Evolutionary conservation across 2,888 invertebrate species (phyloP), one percentile per base, ranked within the genome.

Genomic region (Limnephilus auricula): DNA sequence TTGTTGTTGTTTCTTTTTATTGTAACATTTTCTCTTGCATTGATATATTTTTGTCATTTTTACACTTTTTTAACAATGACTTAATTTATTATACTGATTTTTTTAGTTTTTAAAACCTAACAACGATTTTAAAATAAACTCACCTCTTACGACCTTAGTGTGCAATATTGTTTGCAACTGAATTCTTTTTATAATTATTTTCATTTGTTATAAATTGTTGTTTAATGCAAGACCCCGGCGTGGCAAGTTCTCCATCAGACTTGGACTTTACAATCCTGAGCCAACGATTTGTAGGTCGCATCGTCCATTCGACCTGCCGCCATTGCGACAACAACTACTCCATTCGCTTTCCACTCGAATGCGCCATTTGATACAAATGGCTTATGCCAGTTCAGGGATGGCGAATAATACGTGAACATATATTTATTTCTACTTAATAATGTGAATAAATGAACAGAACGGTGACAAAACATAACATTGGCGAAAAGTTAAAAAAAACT

Each of bases 271-370:
- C 25, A 34, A n/a, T 84, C 34, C 12, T 84, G 40, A 84, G 25
- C 40, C 37, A n/a, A n/a, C 37, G n/a, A 84, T 84, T 84, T 84
- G 84, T 84, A 84, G 84, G 84, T 84, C 84, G 84, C n/a, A 25
- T 40, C 10, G 37, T 37, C 37, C 84, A 84, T 40, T 40, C 84
- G 34, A 84, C 84, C 84, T 84, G 84, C n/a, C 84, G 84, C n/a
- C n/a, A n/a, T 84, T 84, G 37, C 84, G n/a, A 37, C 84, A 84
- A 84, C 84, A 84, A 84, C 84, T n/a, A n/a, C 40, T 37, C 84
- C 84, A 84, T 84, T 84, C 37, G 37, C 84, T 84, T 84, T 84
- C 84, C 84, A 84, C 84, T 84, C 34, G 37, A 84, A 25, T 37
- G 84, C 84, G 34, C 84, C 84, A 40, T 84, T 40, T 84, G 84